Percentiles rank a stretch among this genome's conserved stretches.
Conservation (phyloP, 2,113 vertebrate genomes). For the Motacilla tschutschensis region DNA sequence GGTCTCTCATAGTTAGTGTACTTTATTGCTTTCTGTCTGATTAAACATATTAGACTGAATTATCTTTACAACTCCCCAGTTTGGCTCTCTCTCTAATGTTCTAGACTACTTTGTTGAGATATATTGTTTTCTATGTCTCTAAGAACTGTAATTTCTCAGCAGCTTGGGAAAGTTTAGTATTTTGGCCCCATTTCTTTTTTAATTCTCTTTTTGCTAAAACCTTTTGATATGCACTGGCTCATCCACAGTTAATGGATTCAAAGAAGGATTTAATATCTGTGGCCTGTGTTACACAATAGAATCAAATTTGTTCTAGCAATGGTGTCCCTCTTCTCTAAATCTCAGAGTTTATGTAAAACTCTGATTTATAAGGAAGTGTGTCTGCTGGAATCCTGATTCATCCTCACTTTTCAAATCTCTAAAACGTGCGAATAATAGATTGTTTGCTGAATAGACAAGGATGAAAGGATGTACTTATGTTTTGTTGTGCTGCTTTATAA, state of each 20-base stretch:
- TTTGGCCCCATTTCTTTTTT: neutral
- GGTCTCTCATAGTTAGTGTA: slow-evolving; percentile 46
- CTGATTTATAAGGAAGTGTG: neutral
- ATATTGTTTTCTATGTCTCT: neutral
- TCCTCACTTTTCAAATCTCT: neutral
- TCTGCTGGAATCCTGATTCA: neutral
- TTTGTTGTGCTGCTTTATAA: neutral
- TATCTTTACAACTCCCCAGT: neutral
- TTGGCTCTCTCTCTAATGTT: slow-evolving; percentile 2
- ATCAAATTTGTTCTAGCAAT: neutral
- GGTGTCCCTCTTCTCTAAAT: neutral
- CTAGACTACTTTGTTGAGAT: slow-evolving; percentile 1
- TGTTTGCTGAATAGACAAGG: neutral
- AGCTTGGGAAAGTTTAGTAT: neutral
- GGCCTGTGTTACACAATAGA: neutral
- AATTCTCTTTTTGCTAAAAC: neutral
- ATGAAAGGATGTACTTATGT: neutral
- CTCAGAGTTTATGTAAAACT: neutral
- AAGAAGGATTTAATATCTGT: neutral
- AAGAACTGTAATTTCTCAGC: neutral
- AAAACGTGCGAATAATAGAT: neutral
- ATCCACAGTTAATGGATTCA: neutral
- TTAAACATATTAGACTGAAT: slow-evolving; percentile 2
- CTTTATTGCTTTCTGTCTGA: slow-evolving; percentile 40
- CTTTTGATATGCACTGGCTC: neutral